Percentiles rank a stretch among this genome's conserved stretches.
Evolutionary conservation across 1,140 invertebrate genomes (phyloP).

Genomic region (Drosophila littoralis): DNA sequence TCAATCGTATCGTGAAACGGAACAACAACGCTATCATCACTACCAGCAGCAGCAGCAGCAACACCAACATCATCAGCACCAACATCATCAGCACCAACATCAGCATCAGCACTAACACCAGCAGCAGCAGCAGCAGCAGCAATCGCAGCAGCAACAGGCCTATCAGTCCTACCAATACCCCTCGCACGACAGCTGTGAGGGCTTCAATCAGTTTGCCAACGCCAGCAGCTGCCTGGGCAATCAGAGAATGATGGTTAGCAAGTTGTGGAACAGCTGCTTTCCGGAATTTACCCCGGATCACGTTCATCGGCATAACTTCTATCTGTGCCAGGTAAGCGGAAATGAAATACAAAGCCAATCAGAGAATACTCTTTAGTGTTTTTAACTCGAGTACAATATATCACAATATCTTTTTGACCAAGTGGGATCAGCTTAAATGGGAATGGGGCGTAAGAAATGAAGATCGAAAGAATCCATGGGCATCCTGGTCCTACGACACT

Average conservation of each 20-base stretch:
- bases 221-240: conserved; percentile 73
- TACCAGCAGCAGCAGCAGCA: conserved; percentile 53
- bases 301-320: conserved; percentile 83
- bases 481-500: too few relatives aligned
- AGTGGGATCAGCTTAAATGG: background rate
- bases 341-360: background rate
- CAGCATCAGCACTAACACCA: conserved; percentile 39
- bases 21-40: conserved; percentile 66
- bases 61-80: conserved; percentile 47
- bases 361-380: background rate
- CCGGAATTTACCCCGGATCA: conserved; percentile 84
- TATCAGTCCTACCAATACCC: conserved; percentile 73
- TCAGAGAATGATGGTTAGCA: conserved; percentile 84
- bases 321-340: conserved; percentile 76
- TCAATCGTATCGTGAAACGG: conserved; percentile 54
- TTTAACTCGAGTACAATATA: background rate
- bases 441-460: too few relatives aligned
- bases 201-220: conserved; percentile 75
- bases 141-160: conserved; percentile 60
- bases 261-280: conserved; percentile 84
- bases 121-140: conserved; percentile 44
- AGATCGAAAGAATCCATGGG: too few relatives aligned
- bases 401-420: background rate
- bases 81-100: conserved; percentile 43
- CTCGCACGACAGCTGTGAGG: conserved; percentile 80